Percentiles rank a stretch among this genome's conserved stretches.
These are phyloP conservation scores for Glandiceps talaboti DNA, from an alignment of 53 echinoderm and acorn worm species.

Conservation along the genomic window DNA sequence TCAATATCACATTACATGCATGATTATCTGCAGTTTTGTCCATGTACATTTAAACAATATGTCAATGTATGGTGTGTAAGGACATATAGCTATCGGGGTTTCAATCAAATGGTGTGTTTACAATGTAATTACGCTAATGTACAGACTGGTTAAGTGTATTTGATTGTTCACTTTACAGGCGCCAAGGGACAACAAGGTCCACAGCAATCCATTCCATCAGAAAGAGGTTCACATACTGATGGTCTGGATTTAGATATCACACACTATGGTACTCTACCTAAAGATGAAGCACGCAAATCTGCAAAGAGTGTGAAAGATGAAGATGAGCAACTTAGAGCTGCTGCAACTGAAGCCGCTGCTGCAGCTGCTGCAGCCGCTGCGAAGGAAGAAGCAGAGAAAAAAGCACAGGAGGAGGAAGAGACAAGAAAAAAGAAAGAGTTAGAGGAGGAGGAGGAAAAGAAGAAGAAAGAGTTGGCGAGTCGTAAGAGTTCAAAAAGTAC, in stretches of 20 bases:
- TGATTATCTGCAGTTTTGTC: no score
- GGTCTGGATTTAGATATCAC: conserved; percentile 51
- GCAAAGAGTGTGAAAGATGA: background rate
- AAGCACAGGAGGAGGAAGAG: conserved; percentile 16
- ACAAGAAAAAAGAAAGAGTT: conserved; percentile 7
- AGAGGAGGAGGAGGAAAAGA: conserved; percentile 10
- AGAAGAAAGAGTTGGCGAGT: no score
- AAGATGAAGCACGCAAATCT: conserved; percentile 25
- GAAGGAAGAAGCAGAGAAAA: conserved; percentile 23
- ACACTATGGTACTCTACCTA: conserved; percentile 33
- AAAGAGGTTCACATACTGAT: conserved; percentile 1
- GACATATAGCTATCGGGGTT: no score
- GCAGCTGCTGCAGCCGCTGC: conserved; percentile 12
- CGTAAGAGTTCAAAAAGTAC: conserved; percentile 43
- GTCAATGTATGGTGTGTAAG: no score
- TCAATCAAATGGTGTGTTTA: no score
- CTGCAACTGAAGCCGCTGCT: conserved; percentile 12
- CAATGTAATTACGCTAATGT: no score
- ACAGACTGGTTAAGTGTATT: no score
- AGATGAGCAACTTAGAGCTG: conserved; percentile 7
- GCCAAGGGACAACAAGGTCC: background rate
- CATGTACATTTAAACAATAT: no score
- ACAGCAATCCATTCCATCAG: background rate
- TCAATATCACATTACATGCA: no score
- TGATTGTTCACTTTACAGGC: no score